Evolutionary conservation across 1,140 invertebrate species (phyloP), one percentile per base, ranked within the genome.

Genomic region (Drosophila carrolli): DNA sequence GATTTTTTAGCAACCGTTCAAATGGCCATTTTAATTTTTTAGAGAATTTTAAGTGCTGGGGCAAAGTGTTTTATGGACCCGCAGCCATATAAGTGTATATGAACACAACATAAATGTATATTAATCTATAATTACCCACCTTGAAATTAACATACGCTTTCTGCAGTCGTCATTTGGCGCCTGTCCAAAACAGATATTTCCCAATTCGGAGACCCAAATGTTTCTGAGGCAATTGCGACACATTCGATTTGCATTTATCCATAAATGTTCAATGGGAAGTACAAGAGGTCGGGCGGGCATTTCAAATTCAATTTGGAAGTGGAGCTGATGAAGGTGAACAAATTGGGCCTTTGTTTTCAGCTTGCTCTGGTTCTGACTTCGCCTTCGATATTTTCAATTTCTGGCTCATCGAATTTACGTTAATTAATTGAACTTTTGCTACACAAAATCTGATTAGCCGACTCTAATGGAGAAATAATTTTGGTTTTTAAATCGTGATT

Each of bases 141-240:
- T 86, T 83, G 61, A 72, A 79, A 86, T 86, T 89, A 83, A 73
- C 83, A 86, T 86, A 55, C 38, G 44, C 51, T 88, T 82, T 82
- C 58, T 58, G 82, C 75, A 61, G 41, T 57, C 59, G 37, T 16
- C 68, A 59, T 47, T 85, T 65, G 73, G 81, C 77, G 81, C 74
- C 78, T 43, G 51, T 38, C 67, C 77, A 81, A 81, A 80, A 73
- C 23, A 11, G 43, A 19, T 35, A 41, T 47, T 23, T 19, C 27
- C 72, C 71, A 63, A 44, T 57, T 50, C 13, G 58, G 58, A 23
- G 6, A 48, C 16, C 19, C 46, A 41, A 75, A 70, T 71, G 63
- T 74, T 47, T 78, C 60, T 75, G 74, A 37, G 70, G 58, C 77
- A 82, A 88, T 76, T 88, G 83, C 79, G 51, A 74, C 75, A 82